Percentiles rank a stretch among this genome's conserved stretches.
phyloP scores from a whole-genome alignment of 2,888 invertebrate species.

The Therioaphis trifolii region DNA sequence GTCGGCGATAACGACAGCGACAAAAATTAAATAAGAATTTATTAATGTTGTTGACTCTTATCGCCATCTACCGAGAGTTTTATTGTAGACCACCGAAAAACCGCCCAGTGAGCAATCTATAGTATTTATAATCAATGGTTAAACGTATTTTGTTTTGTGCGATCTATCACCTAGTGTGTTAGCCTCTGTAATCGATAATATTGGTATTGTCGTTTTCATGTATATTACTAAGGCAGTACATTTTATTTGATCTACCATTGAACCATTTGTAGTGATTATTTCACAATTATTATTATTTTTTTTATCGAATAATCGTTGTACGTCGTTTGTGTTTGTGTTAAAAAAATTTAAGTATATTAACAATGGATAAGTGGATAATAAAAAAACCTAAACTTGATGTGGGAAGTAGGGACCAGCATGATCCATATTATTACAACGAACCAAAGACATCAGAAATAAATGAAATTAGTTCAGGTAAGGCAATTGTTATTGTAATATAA shows the following conservation, averaged over 20 bases:
- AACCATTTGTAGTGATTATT: slow-evolving; percentile 8
- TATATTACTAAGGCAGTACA: neutral
- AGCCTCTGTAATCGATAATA: slow-evolving; percentile 11
- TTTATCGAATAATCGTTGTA: neutral
- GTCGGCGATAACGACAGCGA: too few relatives aligned
- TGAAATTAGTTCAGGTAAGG: slow-evolving; percentile 24
- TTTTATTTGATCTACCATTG: slow-evolving; percentile 17
- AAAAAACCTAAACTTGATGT: slow-evolving; percentile 34
- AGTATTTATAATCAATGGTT: too few relatives aligned
- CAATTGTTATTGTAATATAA: neutral
- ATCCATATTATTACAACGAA: slow-evolving; percentile 1
- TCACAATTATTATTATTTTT: neutral
- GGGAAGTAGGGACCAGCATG: neutral
- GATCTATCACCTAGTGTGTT: neutral
- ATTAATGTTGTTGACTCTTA: too few relatives aligned
- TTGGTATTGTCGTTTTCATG: neutral
- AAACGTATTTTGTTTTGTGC: too few relatives aligned
- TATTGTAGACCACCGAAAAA: too few relatives aligned
- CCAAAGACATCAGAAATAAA: slow-evolving; percentile 25
- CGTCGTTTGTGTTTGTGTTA: neutral
- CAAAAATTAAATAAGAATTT: too few relatives aligned
- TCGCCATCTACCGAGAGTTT: too few relatives aligned
- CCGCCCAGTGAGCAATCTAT: too few relatives aligned
- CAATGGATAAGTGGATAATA: slow-evolving; percentile 30
- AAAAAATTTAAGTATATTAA: neutral